phyloP scores from a whole-genome alignment of 1,140 invertebrate genomes.

The Cydia amplana region DNA sequence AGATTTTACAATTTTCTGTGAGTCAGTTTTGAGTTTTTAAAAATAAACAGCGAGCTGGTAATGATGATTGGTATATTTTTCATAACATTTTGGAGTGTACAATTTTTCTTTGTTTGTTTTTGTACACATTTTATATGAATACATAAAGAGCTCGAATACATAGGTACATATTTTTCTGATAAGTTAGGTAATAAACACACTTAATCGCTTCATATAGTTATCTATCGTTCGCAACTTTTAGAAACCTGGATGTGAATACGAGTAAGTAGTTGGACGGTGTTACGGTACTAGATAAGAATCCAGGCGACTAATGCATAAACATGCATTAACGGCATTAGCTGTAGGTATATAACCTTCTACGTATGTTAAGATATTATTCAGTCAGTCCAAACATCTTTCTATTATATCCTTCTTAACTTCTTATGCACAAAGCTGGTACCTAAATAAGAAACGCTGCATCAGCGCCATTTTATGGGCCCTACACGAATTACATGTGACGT shows the following conservation, averaged over 20 bases:
- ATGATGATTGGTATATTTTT: slow-evolving; percentile 1
- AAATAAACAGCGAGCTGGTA: not conserved
- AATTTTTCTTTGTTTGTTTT: not conserved
- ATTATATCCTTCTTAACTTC: too few relatives aligned
- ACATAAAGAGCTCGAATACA: too few relatives aligned
- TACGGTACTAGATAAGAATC: not conserved
- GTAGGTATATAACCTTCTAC: too few relatives aligned
- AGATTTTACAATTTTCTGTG: not conserved
- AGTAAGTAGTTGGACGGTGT: not conserved
- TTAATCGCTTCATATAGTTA: not conserved
- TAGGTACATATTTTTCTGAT: too few relatives aligned
- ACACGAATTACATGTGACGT: slow-evolving; percentile 42
- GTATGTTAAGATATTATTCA: too few relatives aligned
- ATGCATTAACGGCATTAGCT: too few relatives aligned
- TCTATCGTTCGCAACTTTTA: too few relatives aligned
- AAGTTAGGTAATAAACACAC: too few relatives aligned
- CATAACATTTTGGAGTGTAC: not conserved
- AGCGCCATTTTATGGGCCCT: slow-evolving; percentile 41
- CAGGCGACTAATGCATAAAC: too few relatives aligned
- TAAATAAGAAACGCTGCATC: not conserved
- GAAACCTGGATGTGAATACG: not conserved
- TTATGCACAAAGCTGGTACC: not conserved
- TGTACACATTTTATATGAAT: not conserved
- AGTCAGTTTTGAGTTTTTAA: slow-evolving; percentile 3
- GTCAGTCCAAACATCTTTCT: too few relatives aligned